phyloP scores from a whole-genome alignment of 2,888 invertebrate species.

The Hirtodrosophila trivittata region DNA sequence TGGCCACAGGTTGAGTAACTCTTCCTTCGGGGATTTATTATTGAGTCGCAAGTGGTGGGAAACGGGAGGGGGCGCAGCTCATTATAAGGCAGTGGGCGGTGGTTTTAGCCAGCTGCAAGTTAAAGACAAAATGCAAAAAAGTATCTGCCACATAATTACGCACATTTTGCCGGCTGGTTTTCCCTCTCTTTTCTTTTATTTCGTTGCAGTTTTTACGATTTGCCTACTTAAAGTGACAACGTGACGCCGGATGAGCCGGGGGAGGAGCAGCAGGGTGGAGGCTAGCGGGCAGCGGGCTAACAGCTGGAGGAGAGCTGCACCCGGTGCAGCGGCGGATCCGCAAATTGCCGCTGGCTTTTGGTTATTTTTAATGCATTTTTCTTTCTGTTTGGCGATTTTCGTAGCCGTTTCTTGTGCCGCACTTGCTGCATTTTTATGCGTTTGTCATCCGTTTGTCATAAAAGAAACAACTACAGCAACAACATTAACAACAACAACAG shows the following conservation, averaged over 20 bases:
- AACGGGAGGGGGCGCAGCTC: slow-evolving; percentile 23
- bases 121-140: slow-evolving; percentile 42
- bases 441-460: slow-evolving; percentile 81
- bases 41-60: not conserved
- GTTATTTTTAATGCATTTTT: slow-evolving; percentile 54
- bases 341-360: slow-evolving; percentile 70
- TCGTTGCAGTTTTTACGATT: slow-evolving; percentile 64
- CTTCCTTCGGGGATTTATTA: slow-evolving; percentile 9
- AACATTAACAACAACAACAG: slow-evolving; percentile 10
- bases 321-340: slow-evolving; percentile 21
- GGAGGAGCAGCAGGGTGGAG: not conserved
- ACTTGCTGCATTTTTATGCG: slow-evolving; percentile 73
- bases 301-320: no score
- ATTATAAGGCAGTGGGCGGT: slow-evolving; percentile 53
- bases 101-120: slow-evolving; percentile 45
- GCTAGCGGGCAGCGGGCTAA: not conserved
- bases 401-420: slow-evolving; percentile 68
- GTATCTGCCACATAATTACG: slow-evolving; percentile 68
- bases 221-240: slow-evolving; percentile 76
- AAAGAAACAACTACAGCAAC: slow-evolving; percentile 52
- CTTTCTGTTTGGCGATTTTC: slow-evolving; percentile 60
- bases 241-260: slow-evolving; percentile 54
- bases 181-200: slow-evolving; percentile 27
- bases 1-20: slow-evolving; percentile 24
- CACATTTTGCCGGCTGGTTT: slow-evolving; percentile 48